Percentiles rank a stretch among this genome's conserved stretches.
These are phyloP conservation scores for Lamellibrachia satsuma DNA, from an alignment of 2,888 invertebrate species.

Conservation along the genomic window DNA sequence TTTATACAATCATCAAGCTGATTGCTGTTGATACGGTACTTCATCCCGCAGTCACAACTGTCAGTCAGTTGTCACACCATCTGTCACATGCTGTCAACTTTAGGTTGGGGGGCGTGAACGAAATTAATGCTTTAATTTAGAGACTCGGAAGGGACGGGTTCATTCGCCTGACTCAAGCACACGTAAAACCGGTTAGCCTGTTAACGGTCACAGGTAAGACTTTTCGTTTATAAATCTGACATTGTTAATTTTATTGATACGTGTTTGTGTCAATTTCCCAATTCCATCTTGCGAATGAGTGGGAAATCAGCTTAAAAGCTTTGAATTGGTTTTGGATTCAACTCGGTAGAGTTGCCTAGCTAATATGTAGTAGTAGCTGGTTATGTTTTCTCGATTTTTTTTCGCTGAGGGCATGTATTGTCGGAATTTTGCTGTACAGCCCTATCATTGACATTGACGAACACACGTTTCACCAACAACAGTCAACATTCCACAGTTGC, in stretches of 20 bases:
- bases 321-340: too few species aligned
- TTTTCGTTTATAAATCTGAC: background rate
- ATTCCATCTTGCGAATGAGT: background rate
- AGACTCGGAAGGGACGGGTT: background rate
- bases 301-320: background rate
- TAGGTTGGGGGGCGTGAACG: background rate
- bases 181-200: background rate
- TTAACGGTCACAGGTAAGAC: background rate
- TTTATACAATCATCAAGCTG: background rate
- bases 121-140: background rate
- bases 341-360: too few species aligned
- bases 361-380: too few species aligned
- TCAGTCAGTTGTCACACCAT: constrained; percentile 1
- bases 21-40: background rate
- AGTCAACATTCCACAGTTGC: too few species aligned
- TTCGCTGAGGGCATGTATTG: too few species aligned
- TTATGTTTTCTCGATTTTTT: too few species aligned
- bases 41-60: background rate
- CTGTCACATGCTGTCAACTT: background rate
- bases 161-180: background rate
- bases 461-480: too few species aligned
- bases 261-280: too few species aligned
- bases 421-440: too few species aligned
- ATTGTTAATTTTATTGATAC: too few species aligned
- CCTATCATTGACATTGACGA: too few species aligned